phyloP scores from a whole-genome alignment of 2,113 vertebrate species.

The Rhinolophus ferrumequinum region DNA sequence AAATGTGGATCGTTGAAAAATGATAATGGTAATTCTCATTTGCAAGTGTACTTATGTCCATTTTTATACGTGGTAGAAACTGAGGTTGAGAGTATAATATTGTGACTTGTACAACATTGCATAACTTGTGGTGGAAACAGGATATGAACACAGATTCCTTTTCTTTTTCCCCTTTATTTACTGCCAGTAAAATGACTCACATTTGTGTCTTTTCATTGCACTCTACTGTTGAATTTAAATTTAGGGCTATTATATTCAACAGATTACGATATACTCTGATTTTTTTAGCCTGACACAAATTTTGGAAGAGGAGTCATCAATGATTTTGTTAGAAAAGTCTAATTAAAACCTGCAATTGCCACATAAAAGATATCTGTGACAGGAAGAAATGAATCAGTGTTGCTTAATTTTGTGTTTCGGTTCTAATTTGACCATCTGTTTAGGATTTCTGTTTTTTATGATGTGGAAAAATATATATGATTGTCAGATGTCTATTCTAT shows the following conservation, averaged over 20 bases:
- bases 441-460: slow-evolving; percentile 7
- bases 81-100: background rate
- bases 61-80: slow-evolving; percentile 32
- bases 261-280: background rate
- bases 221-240: slow-evolving; percentile 28
- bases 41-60: background rate
- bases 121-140: background rate
- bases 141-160: background rate
- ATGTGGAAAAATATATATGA: background rate
- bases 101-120: background rate
- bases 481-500: slow-evolving; percentile 13
- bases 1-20: slow-evolving; percentile 8
- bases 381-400: slow-evolving; percentile 20
- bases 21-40: slow-evolving; percentile 12
- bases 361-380: slow-evolving; percentile 36
- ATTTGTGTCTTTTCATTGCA: slow-evolving; percentile 50
- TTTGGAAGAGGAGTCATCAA: slow-evolving; percentile 52
- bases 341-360: slow-evolving; percentile 45
- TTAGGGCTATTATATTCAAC: slow-evolving; percentile 28
- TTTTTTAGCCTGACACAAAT: slow-evolving; percentile 42
- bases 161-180: slow-evolving; percentile 37
- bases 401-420: slow-evolving; percentile 35
- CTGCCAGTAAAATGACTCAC: slow-evolving; percentile 24
- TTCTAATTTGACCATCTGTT: slow-evolving; percentile 60
- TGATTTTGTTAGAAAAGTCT: slow-evolving; percentile 53